Conservation (phyloP, 2,113 vertebrate genomes). For the Thomomys bottae region DNA sequence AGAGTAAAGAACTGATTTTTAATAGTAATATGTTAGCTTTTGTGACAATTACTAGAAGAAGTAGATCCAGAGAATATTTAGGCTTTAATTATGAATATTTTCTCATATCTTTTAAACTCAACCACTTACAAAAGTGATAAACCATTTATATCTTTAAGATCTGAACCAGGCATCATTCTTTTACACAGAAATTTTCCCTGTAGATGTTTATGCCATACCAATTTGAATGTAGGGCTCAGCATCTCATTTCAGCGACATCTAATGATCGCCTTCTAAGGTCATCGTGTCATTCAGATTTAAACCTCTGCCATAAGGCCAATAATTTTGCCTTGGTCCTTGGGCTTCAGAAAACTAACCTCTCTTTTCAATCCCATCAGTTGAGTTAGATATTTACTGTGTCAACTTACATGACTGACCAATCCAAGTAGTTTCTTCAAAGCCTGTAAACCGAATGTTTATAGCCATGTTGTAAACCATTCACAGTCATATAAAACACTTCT, state of each 20-base stretch:
- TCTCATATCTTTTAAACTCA: too few relatives aligned
- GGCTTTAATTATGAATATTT: not conserved
- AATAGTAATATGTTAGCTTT: not conserved
- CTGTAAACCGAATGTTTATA: conserved; percentile 23
- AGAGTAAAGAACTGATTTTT: not conserved
- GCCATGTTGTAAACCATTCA: not conserved
- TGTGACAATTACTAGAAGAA: not conserved
- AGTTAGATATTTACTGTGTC: conserved; percentile 40
- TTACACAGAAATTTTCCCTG: not conserved
- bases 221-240: not conserved
- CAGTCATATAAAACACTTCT: not conserved
- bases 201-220: not conserved
- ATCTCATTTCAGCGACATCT: not conserved
- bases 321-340: conserved; percentile 29
- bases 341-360: not conserved
- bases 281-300: not conserved
- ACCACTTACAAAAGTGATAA: not conserved
- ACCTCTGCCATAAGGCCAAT: not conserved
- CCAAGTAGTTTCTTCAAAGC: conserved; percentile 3
- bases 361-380: not conserved
- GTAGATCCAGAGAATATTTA: not conserved
- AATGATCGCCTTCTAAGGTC: not conserved
- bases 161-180: not conserved
- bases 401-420: not conserved
- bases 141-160: not conserved